Evolutionary conservation across 2,888 invertebrate genomes (phyloP), one percentile per base, ranked within the genome.

Genomic region (Habrosyne pyritoides): DNA sequence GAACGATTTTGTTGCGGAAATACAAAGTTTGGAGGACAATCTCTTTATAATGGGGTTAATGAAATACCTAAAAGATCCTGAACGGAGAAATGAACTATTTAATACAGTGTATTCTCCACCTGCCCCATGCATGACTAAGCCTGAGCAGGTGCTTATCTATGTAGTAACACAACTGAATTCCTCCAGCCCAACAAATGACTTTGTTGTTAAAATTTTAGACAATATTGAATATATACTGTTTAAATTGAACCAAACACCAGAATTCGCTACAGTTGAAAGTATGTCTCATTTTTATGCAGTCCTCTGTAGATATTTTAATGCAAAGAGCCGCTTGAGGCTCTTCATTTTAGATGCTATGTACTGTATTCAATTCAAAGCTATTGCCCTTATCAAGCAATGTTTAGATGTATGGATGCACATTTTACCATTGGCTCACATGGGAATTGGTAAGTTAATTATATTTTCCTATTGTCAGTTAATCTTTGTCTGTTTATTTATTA

Each of bases 301-400:
- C 10, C 59, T 90, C 18, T 93, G 93, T 65, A 81, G 86, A 64
- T 83, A 83, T 62, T 82, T 79, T 52, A 71, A 77, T 50, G 71
- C 81, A 51, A 83, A 79, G 57, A 83, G 79, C 57, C 78, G 84
- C 2, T 63, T 93, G 48, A 79, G 88, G 53, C 55, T 83, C 5
- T 93, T 93, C 55, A 77, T 93, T 54, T 62, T 93, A 48, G 89
- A 92, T 67, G 90, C 91, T 2, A 86, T 93, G 88, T 93, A 93
- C 63, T 91, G 91, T 59, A 77, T 91, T 26, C 83, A 86, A 52
- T 91, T 73, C 58, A 92, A 88, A 71, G 79, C 89, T 1, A 72
- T 89, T 12, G 75, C 83, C 7, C 68, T 93, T 2, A 80, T 93
- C 21, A 87, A 82, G 57, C 84, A 88, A 55, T 90, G 91, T 59